A percentile compares a stretch with the other conserved stretches of the same genome.
Conservation (phyloP, 2,113 vertebrate genomes). For the Myodes glareolus region DNA sequence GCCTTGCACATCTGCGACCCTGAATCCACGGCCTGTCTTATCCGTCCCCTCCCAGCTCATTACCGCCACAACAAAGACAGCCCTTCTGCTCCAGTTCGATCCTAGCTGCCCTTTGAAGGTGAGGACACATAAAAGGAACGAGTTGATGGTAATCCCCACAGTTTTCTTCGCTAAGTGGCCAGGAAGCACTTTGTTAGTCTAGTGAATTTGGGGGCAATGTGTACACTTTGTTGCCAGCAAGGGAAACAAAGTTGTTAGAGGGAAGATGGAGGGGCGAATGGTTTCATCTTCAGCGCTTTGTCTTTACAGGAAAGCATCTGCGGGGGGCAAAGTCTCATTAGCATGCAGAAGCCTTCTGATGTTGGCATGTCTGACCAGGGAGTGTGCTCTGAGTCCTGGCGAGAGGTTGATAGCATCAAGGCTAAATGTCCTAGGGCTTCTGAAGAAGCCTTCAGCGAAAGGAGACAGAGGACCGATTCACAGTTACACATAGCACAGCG, state of each 20-base stretch:
- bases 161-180: background rate
- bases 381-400: background rate
- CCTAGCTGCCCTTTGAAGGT: slow-evolving; percentile 45
- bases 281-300: background rate
- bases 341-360: background rate
- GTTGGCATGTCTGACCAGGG: background rate
- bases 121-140: background rate
- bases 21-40: background rate
- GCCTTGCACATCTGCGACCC: slow-evolving; percentile 38
- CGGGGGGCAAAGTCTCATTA: background rate
- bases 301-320: background rate
- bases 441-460: background rate
- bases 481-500: too few species aligned
- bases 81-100: slow-evolving; percentile 7
- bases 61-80: slow-evolving; percentile 33
- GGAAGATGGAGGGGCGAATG: background rate
- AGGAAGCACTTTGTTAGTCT: background rate
- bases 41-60: slow-evolving; percentile 43
- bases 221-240: background rate
- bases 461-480: background rate
- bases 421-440: background rate
- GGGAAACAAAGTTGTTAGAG: too few species aligned
- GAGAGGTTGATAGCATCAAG: background rate
- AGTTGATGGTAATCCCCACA: background rate
- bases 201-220: background rate